These are phyloP conservation scores for Bucco capensis DNA, from an alignment of 2,113 vertebrate species.

Conservation along the genomic window DNA sequence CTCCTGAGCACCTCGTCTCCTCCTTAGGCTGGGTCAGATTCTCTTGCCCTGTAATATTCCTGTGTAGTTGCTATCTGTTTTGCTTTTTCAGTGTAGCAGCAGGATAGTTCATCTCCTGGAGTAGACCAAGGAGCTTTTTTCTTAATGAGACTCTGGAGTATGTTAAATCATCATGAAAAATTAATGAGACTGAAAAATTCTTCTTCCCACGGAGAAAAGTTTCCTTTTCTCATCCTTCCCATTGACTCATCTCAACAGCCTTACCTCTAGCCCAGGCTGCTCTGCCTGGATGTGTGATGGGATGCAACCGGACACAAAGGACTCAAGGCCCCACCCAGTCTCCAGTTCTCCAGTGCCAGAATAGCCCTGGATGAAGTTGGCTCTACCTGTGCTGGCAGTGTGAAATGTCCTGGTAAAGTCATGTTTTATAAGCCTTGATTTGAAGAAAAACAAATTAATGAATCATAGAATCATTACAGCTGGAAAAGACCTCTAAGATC, in stretches of 20 bases:
- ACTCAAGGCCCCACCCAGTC: neutral
- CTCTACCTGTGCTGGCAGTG: neutral
- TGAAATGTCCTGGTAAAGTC: neutral
- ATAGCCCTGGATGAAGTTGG: neutral
- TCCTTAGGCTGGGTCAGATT: neutral
- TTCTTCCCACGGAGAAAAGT: slow-evolving; percentile 38
- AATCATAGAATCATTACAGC: too few relatives aligned
- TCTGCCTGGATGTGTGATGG: neutral
- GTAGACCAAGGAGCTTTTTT: neutral
- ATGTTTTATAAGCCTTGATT: neutral
- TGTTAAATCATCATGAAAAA: slow-evolving; percentile 45
- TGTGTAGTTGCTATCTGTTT: neutral
- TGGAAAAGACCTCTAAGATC: too few relatives aligned
- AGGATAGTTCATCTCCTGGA: neutral
- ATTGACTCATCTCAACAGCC: neutral
- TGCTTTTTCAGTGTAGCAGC: neutral
- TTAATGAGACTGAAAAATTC: slow-evolving; percentile 49
- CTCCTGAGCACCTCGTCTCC: neutral
- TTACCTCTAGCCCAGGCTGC: neutral
- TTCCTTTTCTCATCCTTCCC: neutral
- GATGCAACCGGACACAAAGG: neutral
- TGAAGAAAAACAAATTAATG: neutral
- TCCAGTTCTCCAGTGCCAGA: neutral
- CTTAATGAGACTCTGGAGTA: slow-evolving; percentile 16
- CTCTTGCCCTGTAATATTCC: neutral